phyloP scores from a whole-genome alignment of 2,113 vertebrate species.

The Echinops telfairi region DNA sequence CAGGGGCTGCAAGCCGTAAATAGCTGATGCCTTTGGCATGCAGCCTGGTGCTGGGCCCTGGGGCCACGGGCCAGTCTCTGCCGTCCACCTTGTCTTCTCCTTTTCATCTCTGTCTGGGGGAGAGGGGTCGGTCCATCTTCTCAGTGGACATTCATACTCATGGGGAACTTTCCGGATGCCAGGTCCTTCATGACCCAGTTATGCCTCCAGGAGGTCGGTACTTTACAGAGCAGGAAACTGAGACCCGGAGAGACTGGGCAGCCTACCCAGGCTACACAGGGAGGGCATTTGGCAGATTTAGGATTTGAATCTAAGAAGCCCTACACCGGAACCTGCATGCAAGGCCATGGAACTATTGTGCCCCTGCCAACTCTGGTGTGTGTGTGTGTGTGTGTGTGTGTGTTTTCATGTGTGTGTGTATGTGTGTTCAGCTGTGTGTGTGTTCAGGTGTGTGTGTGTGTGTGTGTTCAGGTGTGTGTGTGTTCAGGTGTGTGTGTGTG shows the following conservation, averaged over 20 bases:
- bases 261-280: not conserved
- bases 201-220: not conserved
- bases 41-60: not conserved
- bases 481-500: not conserved
- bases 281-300: not conserved
- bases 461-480: not conserved
- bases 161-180: not conserved
- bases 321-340: not conserved
- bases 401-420: not conserved
- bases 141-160: not conserved
- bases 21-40: not conserved
- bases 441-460: too few species aligned
- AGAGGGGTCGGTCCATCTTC: not conserved
- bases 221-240: not conserved
- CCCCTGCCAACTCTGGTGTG: fast-evolving
- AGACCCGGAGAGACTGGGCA: not conserved
- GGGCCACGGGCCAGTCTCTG: not conserved
- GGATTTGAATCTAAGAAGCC: not conserved
- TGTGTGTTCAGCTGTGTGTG: too few species aligned
- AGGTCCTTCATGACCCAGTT: not conserved
- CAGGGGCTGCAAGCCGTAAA: not conserved
- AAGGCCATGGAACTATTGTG: not conserved
- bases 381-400: not conserved
- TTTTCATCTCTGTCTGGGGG: not conserved
- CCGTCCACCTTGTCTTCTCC: not conserved